These are phyloP conservation scores for Melanostigma gelatinosum DNA, from an alignment of 2,113 vertebrate genomes.

Conservation along the genomic window DNA sequence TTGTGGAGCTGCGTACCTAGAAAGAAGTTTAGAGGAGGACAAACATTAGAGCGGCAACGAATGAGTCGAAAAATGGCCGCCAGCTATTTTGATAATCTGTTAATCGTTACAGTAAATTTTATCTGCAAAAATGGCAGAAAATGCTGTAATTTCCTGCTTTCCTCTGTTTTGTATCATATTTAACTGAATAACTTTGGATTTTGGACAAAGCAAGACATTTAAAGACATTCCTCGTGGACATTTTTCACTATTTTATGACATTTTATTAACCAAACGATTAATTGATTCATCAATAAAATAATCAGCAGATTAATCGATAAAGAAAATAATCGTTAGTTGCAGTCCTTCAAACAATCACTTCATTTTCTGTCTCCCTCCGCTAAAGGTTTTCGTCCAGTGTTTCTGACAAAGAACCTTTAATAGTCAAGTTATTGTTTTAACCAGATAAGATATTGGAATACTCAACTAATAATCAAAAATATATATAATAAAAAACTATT, in stretches of 20 bases:
- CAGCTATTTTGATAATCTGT: no score
- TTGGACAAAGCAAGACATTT: neutral
- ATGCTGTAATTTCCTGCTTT: neutral
- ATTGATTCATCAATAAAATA: neutral
- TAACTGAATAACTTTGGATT: neutral
- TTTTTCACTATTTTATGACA: no score
- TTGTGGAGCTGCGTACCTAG: slow-evolving; percentile 74
- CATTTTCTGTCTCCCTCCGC: neutral
- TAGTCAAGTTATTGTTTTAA: neutral
- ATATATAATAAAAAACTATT: neutral
- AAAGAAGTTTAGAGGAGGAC: slow-evolving; percentile 8
- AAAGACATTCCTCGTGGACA: no score
- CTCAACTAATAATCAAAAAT: neutral
- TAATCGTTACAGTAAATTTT: neutral
- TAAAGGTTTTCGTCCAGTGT: neutral
- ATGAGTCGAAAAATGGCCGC: no score
- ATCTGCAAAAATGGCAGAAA: neutral
- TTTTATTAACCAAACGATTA: neutral
- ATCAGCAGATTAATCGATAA: neutral
- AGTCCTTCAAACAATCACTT: neutral
- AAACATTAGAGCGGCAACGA: neutral
- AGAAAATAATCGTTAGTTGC: neutral
- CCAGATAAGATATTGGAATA: neutral
- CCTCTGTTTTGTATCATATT: neutral
- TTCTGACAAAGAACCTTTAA: neutral